Percentiles rank a stretch among this genome's conserved stretches.
Conservation (phyloP, 1,140 invertebrate genomes). For the Rhyacophila brunnea region DNA sequence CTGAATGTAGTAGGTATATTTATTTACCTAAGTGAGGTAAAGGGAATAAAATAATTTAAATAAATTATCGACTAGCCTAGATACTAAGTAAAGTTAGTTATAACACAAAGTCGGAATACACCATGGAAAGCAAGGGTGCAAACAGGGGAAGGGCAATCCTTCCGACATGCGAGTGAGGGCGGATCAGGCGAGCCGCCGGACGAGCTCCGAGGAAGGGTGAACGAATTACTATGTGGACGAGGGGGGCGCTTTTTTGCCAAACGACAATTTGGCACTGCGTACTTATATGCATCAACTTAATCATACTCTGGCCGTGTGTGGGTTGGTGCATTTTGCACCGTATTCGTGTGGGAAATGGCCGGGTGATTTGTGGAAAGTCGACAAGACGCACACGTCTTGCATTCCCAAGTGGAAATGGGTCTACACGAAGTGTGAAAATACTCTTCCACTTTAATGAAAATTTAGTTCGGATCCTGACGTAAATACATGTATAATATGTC, state of each 20-base stretch:
- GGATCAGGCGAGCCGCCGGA: background rate
- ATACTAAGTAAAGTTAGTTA: no score
- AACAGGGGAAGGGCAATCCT: conserved; percentile 26
- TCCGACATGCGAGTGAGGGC: conserved; percentile 13
- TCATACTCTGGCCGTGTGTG: conserved; percentile 17
- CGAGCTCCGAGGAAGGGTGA: background rate
- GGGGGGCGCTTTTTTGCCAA: conserved; percentile 22
- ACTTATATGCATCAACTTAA: conserved; percentile 20
- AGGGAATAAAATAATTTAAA: no score
- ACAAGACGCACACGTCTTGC: background rate
- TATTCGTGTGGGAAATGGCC: background rate
- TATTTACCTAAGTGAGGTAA: no score
- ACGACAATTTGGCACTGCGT: conserved; percentile 9
- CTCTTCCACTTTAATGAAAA: no score
- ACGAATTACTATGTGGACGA: no score
- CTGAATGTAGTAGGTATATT: no score
- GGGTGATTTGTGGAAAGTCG: conserved; percentile 14
- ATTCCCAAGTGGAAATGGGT: no score
- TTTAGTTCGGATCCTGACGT: no score
- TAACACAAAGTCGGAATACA: conserved; percentile 15
- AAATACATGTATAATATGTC: no score
- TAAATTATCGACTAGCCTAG: no score
- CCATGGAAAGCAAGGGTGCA: conserved; percentile 23
- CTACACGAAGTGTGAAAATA: no score
- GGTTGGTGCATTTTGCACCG: background rate